Evolutionary conservation across 2,888 invertebrate species (phyloP).

Genomic region (Norana najaformis): DNA sequence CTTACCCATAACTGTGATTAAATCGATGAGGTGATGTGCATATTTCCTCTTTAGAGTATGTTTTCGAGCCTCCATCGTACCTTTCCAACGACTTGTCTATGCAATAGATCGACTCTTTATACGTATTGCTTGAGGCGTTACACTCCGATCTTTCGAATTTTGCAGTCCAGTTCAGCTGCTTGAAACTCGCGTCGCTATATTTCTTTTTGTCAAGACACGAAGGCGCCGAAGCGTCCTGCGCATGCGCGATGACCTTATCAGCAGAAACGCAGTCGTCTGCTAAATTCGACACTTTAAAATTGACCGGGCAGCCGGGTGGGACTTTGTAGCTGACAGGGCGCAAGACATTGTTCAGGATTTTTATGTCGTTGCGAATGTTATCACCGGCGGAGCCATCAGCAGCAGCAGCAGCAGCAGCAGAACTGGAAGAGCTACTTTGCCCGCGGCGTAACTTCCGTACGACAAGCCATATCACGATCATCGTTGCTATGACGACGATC

Average conservation of each 20-base stretch:
- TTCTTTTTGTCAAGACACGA: not conserved
- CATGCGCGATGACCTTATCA: not conserved
- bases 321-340: not conserved
- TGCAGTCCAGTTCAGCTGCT: not conserved
- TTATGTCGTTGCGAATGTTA: slow-evolving; percentile 18
- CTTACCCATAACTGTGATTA: slow-evolving; percentile 17
- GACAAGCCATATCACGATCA: not conserved
- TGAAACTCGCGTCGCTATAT: slow-evolving; percentile 2
- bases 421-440: not conserved
- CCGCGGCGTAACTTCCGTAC: not conserved
- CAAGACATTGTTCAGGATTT: not conserved
- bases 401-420: not conserved
- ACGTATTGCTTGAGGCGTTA: not conserved
- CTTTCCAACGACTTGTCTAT: slow-evolving; percentile 2
- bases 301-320: not conserved
- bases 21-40: not conserved
- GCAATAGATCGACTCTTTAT: not conserved
- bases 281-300: slow-evolving; percentile 4
- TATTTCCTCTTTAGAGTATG: not conserved
- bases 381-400: not conserved
- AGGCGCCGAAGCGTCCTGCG: not conserved
- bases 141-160: not conserved
- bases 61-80: not conserved
- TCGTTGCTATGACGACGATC: not conserved
- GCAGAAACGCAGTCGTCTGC: not conserved